A percentile compares a stretch with the other conserved stretches of the same genome.
Evolutionary conservation across 2,888 invertebrate genomes (phyloP).

Genomic region (Empis stercorea): DNA sequence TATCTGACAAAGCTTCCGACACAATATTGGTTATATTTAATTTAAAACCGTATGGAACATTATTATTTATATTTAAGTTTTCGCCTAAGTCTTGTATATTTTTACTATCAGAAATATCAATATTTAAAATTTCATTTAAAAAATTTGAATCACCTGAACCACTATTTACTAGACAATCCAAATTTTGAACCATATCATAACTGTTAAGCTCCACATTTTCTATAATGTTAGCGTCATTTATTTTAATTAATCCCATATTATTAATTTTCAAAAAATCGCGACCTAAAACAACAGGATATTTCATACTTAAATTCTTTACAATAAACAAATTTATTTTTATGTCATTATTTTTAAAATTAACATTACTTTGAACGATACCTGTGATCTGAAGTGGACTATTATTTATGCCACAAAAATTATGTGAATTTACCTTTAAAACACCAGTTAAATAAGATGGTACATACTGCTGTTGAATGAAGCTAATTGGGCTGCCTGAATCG

Average conservation of each 20-base stretch:
- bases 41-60: background rate
- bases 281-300: slow-evolving; percentile 10
- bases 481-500: slow-evolving; percentile 10
- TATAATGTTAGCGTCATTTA: background rate
- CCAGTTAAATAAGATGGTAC: slow-evolving; percentile 3
- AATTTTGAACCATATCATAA: background rate
- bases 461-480: slow-evolving; percentile 8
- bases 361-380: slow-evolving; percentile 6
- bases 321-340: slow-evolving; percentile 7
- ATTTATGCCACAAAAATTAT: slow-evolving; percentile 10
- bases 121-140: slow-evolving; percentile 8
- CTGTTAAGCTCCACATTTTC: slow-evolving; percentile 3
- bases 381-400: slow-evolving; percentile 6
- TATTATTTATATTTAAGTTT: slow-evolving; percentile 5
- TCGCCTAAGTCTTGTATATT: background rate
- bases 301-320: slow-evolving; percentile 10
- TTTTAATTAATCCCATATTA: background rate
- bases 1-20: too few relatives aligned
- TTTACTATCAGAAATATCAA: slow-evolving; percentile 3
- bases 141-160: background rate
- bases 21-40: background rate
- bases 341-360: slow-evolving; percentile 6
- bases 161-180: background rate
- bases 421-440: background rate
- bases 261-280: slow-evolving; percentile 8